Evolutionary conservation across 2,113 vertebrate species (phyloP).

Genomic region (Leiothrix lutea): DNA sequence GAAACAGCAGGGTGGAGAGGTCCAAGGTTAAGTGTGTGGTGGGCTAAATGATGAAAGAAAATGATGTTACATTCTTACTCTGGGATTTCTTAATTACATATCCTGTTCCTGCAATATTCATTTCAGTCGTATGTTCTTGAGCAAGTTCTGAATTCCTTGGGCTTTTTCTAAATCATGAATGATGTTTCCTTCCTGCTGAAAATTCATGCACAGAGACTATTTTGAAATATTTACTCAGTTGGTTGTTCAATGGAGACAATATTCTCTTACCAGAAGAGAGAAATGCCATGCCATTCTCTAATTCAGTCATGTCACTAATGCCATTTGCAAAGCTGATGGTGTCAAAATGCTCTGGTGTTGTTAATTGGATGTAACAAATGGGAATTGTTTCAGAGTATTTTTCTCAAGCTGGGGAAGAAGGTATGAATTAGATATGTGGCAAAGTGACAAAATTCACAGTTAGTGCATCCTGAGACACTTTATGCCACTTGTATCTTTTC

Average conservation of each 20-base stretch:
- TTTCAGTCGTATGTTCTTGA: not conserved
- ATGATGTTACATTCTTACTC: not conserved
- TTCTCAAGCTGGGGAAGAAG: not conserved
- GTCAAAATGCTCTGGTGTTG: not conserved
- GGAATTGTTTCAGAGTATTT: not conserved
- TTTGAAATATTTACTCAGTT: not conserved
- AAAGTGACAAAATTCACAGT: not conserved
- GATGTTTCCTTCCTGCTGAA: not conserved
- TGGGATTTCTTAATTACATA: not conserved
- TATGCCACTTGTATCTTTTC: not conserved
- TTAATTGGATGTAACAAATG: not conserved
- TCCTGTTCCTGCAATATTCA: not conserved
- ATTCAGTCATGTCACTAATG: not conserved
- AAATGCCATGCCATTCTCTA: not conserved
- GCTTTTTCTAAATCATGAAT: not conserved
- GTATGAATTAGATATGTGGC: not conserved
- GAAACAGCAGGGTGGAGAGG: not conserved
- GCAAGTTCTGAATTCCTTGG: not conserved
- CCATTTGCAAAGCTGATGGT: not conserved
- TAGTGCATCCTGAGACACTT: not conserved
- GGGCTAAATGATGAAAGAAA: not conserved
- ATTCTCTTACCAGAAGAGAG: not conserved
- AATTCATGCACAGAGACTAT: not conserved
- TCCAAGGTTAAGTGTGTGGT: slow-evolving; percentile 9
- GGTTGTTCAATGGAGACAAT: not conserved